Conservation (phyloP, 53 echinoderm and acorn worm genomes). For the Pentamera pediparva region DNA sequence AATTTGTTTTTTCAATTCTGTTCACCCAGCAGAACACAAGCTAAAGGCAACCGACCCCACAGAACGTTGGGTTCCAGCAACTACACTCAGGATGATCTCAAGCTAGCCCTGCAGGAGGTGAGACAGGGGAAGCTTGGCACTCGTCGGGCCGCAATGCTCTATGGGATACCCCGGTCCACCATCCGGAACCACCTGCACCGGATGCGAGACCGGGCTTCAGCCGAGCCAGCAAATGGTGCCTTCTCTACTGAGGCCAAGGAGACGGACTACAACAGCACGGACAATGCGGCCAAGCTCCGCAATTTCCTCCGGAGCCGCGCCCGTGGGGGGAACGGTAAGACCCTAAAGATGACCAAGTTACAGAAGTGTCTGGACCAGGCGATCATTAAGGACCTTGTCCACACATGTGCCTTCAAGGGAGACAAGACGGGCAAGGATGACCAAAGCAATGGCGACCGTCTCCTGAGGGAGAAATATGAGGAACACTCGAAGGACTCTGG, state of each 20-base stretch:
- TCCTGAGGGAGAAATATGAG: conserved; percentile 31
- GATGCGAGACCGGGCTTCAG: conserved; percentile 53
- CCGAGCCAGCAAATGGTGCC: conserved; percentile 38
- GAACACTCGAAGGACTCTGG: conserved; percentile 33
- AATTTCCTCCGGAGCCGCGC: conserved; percentile 75
- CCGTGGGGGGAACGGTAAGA: conserved; percentile 62
- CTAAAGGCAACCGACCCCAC: conserved; percentile 27
- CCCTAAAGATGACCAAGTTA: conserved; percentile 58
- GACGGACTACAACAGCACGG: conserved; percentile 51
- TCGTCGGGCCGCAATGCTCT: conserved; percentile 86
- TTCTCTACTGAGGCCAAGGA: conserved; percentile 27
- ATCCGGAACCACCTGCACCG: conserved; percentile 98
- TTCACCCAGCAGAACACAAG: conserved; percentile 1
- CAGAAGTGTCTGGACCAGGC: conserved; percentile 80
- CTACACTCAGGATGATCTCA: conserved; percentile 94
- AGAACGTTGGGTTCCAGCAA: conserved; percentile 60
- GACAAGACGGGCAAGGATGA: conserved; percentile 52
- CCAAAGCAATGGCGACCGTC: conserved; percentile 10
- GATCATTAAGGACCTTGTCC: conserved; percentile 77
- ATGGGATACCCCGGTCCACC: conserved; percentile 98
- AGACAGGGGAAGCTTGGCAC: conserved; percentile 87
- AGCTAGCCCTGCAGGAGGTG: conserved; percentile 84
- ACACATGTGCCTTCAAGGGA: conserved; percentile 48
- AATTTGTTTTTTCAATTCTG: background rate
- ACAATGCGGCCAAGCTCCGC: conserved; percentile 72